Base-by-base conservation (phyloP, 2,888 invertebrate genomes). In the Synergus japonicus region DNA sequence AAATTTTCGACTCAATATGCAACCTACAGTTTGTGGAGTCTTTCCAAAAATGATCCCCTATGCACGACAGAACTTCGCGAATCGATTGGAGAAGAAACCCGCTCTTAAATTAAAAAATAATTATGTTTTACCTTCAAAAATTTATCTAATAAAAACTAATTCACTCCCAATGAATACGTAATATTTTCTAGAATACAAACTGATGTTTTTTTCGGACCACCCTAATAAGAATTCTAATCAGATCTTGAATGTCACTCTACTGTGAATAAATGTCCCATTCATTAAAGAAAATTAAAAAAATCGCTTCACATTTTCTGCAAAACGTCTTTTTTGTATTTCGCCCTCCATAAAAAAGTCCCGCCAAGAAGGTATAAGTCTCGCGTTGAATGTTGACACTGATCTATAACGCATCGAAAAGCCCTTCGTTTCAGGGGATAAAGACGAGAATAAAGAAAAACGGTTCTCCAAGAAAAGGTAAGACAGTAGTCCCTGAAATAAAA, bases 311-410 rank as follows among this genome's bases (percentile, higher is more conserved):
- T 12, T 54, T n/a, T 73, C 49, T 10, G 41, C 43, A 63, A 63
- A 43, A 10, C 10, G 4, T 41, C n/a, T n/a, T n/a, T 8, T 43
- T 66, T n/a, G n/a, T 66, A 15, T n/a, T 66, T 41, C n/a, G 18
- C 41, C 10, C 22, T 29, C 22, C 22, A 60, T 60, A 46, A 29
- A 60, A 60, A 60, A 60, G 10, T 29, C 22, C 22, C 22, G 15
- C 12, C 10, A 60, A 60, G 60, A 29, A 22, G 60, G 22, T 60
- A 12, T 29, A 12, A 41, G 41, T 18, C 15, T n/a, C 37, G 41
- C n/a, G 10, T 60, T 60, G 12, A 12, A 22, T 60, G 60, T 60
- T 60, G 60, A 60, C 60, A 60, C 60, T 66, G 66, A 66, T 66
- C 66, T 65, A 66, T 43, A 66, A 43, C n/a, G 66, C 9, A 41